Conservation (phyloP, 2,113 vertebrate species). For the Mesembrinibis cayennensis region DNA sequence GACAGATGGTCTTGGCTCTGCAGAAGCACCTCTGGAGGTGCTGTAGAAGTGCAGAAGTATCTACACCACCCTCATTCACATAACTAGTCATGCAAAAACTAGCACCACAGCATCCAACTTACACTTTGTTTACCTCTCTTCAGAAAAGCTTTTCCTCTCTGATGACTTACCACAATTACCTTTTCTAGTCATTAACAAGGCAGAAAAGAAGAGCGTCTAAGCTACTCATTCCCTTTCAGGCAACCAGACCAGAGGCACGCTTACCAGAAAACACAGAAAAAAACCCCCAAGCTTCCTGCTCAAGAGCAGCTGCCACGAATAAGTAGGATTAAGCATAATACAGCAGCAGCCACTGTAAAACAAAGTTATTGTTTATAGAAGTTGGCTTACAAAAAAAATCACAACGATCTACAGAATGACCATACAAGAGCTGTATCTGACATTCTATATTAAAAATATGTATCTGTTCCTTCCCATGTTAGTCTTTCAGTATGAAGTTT, state of each 20-base stretch:
- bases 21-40: background rate
- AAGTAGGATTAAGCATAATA: background rate
- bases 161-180: background rate
- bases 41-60: background rate
- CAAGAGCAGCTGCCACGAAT: background rate
- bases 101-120: background rate
- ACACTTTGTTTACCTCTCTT: background rate
- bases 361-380: background rate
- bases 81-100: background rate
- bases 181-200: background rate
- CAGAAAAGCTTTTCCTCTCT: background rate
- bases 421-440: background rate
- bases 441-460: background rate
- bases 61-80: background rate
- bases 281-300: background rate
- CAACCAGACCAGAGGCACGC: background rate
- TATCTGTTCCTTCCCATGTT: background rate
- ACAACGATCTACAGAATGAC: background rate
- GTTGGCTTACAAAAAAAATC: background rate
- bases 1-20: background rate
- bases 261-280: background rate
- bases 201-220: background rate
- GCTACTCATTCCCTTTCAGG: background rate
- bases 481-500: background rate
- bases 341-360: background rate